These are phyloP conservation scores for Pao palembangensis DNA, from an alignment of 2,113 vertebrate species.

Conservation along the genomic window DNA sequence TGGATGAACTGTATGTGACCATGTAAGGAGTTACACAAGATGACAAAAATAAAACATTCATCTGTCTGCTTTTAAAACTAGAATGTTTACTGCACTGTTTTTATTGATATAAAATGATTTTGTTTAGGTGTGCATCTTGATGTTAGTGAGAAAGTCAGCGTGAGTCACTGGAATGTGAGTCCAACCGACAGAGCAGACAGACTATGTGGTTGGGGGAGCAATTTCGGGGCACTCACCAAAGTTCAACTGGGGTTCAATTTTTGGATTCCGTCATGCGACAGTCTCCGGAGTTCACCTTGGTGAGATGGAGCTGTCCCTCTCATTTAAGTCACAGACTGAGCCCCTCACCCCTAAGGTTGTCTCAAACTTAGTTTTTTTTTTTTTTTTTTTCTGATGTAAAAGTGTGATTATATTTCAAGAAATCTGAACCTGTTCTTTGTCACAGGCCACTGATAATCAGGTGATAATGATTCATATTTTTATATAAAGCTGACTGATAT, in stretches of 20 bases:
- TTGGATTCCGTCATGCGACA: conserved; percentile 26
- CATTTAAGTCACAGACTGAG: conserved; percentile 23
- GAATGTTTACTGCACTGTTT: neutral
- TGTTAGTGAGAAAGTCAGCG: neutral
- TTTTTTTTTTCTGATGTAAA: neutral
- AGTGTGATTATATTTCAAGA: conserved; percentile 5
- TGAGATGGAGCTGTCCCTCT: conserved; percentile 49
- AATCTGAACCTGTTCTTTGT: conserved; percentile 1
- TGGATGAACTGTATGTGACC: too few relatives aligned
- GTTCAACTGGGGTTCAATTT: conserved; percentile 38
- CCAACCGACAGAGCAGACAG: conserved; percentile 40
- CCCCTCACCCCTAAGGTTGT: conserved; percentile 3
- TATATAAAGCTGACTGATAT: conserved; percentile 44
- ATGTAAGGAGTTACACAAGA: too few relatives aligned
- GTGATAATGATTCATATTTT: conserved; percentile 37
- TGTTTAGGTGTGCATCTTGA: neutral
- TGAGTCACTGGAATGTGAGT: conserved; percentile 34
- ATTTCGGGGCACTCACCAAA: conserved; percentile 12
- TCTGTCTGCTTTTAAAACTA: neutral
- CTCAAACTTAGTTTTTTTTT: too few relatives aligned
- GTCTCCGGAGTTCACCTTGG: conserved; percentile 24
- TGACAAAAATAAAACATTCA: too few relatives aligned
- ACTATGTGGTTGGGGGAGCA: conserved; percentile 6
- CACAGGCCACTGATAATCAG: conserved; percentile 15
- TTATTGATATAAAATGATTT: neutral